Evolutionary conservation across 1,140 invertebrate genomes (phyloP).

Genomic region (Drosophila willistoni): DNA sequence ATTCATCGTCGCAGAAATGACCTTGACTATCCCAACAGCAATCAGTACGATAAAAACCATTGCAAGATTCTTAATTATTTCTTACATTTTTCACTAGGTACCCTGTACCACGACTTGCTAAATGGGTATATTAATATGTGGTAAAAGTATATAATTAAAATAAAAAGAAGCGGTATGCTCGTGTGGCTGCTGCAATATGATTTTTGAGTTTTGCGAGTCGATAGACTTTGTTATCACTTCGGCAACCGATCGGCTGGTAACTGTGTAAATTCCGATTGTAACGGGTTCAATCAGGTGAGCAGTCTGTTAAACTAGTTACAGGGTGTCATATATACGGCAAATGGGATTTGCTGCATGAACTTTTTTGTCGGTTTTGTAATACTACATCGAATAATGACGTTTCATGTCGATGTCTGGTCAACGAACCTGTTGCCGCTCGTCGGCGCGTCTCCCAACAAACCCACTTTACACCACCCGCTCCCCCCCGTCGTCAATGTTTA

Average conservation of each 20-base stretch:
- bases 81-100: background rate
- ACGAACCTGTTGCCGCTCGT: slow-evolving; percentile 48
- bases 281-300: no score
- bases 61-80: slow-evolving; percentile 8
- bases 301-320: background rate
- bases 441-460: slow-evolving; percentile 14
- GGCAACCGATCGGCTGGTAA: no score
- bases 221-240: no score
- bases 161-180: no score
- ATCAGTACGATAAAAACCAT: background rate
- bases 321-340: background rate
- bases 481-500: slow-evolving; percentile 25
- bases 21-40: slow-evolving; percentile 5
- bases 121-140: background rate
- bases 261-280: no score
- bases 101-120: background rate
- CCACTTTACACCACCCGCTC: background rate
- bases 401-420: slow-evolving; percentile 49
- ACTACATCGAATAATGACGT: slow-evolving; percentile 26
- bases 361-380: slow-evolving; percentile 4
- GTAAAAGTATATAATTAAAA: background rate
- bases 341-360: background rate
- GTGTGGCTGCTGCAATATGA: no score
- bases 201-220: no score
- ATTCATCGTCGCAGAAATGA: background rate